A percentile compares a stretch with the other conserved stretches of the same genome.
phyloP scores from a whole-genome alignment of 2,888 invertebrate species.

The Polymixis flavicincta region DNA sequence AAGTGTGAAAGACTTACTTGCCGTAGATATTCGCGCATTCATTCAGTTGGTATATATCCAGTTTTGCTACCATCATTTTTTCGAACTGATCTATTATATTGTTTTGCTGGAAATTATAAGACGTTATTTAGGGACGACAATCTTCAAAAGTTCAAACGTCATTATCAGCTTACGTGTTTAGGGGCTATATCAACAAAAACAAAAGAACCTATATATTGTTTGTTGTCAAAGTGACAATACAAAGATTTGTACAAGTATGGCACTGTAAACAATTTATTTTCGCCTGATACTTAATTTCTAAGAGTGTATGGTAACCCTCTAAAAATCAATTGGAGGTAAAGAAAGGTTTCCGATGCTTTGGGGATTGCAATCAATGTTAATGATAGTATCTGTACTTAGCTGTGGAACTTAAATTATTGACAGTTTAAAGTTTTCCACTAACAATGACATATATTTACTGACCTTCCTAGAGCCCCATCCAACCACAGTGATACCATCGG shows the following conservation, averaged over 20 bases:
- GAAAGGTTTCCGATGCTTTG: not conserved
- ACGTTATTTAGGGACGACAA: not conserved
- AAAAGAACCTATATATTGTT: not conserved
- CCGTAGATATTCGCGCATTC: slow-evolving; percentile 71
- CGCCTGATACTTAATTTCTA: too few relatives aligned
- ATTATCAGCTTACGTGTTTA: too few relatives aligned
- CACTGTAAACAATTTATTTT: not conserved
- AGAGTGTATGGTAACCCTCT: too few relatives aligned
- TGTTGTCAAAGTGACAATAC: not conserved
- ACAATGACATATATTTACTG: slow-evolving; percentile 33
- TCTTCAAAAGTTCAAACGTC: not conserved
- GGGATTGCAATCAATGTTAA: not conserved
- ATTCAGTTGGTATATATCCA: slow-evolving; percentile 65
- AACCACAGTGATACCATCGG: slow-evolving; percentile 63
- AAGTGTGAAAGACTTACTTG: slow-evolving; percentile 57
- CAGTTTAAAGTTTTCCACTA: not conserved
- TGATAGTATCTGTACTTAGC: not conserved
- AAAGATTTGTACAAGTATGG: not conserved
- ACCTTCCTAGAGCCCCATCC: slow-evolving; percentile 77
- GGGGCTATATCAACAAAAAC: not conserved
- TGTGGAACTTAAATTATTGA: not conserved
- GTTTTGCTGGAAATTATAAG: slow-evolving; percentile 32
- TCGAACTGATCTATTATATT: slow-evolving; percentile 33
- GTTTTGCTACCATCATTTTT: slow-evolving; percentile 54
- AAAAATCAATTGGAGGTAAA: not conserved